Base-by-base conservation (phyloP, 1,140 invertebrate species). In the Drosophila pachea region DNA sequence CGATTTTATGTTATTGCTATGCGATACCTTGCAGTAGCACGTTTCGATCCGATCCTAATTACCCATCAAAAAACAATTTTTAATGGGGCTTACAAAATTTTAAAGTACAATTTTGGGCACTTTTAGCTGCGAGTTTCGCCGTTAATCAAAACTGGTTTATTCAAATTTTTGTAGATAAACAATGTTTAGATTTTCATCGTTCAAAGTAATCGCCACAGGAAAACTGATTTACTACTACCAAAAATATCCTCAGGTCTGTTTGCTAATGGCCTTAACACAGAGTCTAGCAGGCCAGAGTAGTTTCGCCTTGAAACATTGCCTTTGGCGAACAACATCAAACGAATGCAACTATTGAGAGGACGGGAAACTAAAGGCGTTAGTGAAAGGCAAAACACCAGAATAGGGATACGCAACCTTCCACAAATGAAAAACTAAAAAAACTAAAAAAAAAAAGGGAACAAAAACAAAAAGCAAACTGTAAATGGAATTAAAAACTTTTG, bases 401-500 rank as follows among this genome's bases (percentile, higher is more conserved):
- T 3, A 22, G 45, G n/a, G 40, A 12, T 42, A 12, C 35, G 31
- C 35, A 53, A 33, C 42, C 42, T 59, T 59, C 56, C 54, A 38
- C 42, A 67, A 55, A 47, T 38, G 54, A 59, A 56, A 47, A 68
- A 33, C 35, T 45, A 61, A 66, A 56, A 65, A 32, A 48, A 66
- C 50, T 54, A 32, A 48, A 62, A 47, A 68, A 55, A 55, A 50
- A 54, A n/a, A n/a, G n/a, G n/a, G n/a, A n/a, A n/a, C n/a, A 48
- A 62, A 47, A 68, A 55, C 50, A 50, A 54, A 38, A 48, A 33
- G 58, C 22, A 47, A 63, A 36, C 45, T 52, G 58, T 31, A 74
- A 81, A 82, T 77, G 63, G 60, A 68, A 82, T 77, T 63, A 71
- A 61, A 68, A 81, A 77, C 59, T 77, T 82, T 82, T 82, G 78